phyloP scores from a whole-genome alignment of 2,797 vertebrate species.

The Luscinia luscinia region DNA sequence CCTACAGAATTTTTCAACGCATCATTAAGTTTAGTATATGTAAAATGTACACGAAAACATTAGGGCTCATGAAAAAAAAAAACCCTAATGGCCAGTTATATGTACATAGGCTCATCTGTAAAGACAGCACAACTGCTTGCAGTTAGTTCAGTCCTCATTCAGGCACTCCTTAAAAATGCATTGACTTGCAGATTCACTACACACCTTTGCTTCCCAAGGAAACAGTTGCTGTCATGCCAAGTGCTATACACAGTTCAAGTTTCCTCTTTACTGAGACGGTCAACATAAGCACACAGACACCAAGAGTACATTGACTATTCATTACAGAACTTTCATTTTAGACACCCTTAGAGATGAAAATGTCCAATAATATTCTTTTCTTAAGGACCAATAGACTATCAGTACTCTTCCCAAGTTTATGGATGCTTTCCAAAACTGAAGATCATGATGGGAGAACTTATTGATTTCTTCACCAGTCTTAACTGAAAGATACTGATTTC shows the following conservation, averaged over 20 bases:
- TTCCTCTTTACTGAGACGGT: background rate
- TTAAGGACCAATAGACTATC: background rate
- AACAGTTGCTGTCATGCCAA: background rate
- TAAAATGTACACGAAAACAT: background rate
- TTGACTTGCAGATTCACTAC: background rate
- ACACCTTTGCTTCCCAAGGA: background rate
- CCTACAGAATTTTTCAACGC: background rate
- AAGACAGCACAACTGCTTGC: background rate
- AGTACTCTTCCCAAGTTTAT: background rate
- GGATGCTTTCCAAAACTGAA: background rate
- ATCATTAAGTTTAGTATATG: background rate
- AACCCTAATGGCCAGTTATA: background rate
- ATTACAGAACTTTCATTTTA: background rate
- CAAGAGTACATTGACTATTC: background rate
- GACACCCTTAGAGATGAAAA: background rate
- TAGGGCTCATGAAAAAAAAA: background rate
- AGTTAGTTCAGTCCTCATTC: background rate
- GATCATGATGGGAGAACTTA: background rate
- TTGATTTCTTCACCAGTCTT: rapidly evolving
- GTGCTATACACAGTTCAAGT: background rate
- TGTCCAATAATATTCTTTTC: background rate
- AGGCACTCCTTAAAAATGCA: background rate
- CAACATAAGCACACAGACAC: background rate
- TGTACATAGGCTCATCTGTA: background rate
- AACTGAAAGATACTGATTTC: background rate